A percentile compares a stretch with the other conserved stretches of the same genome.
Conservation (phyloP, 2,113 vertebrate species). For the Picathartes gymnocephalus region DNA sequence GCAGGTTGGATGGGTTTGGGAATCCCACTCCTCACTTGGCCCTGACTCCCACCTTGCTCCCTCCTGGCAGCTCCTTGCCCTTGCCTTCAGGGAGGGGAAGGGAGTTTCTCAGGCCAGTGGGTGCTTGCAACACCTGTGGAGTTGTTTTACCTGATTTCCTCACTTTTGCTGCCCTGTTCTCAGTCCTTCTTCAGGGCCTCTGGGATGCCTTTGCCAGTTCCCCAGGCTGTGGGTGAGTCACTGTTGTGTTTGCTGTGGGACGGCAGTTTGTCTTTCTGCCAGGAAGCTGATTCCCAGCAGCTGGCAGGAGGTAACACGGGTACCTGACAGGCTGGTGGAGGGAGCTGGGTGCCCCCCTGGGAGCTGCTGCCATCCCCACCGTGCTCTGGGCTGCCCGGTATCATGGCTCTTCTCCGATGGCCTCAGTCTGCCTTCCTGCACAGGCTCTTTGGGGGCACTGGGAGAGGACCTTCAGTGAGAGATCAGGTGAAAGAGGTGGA, state of each 20-base stretch:
- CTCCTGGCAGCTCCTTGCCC: not conserved
- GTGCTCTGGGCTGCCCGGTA: rapidly evolving
- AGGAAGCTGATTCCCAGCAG: not conserved
- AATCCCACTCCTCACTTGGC: not conserved
- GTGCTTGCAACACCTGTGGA: not conserved
- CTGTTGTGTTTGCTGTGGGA: not conserved
- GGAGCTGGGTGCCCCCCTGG: not conserved
- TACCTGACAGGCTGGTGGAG: not conserved
- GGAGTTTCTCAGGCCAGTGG: not conserved
- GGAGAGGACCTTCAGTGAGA: not conserved
- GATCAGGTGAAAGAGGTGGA: not conserved
- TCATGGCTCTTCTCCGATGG: rapidly evolving
- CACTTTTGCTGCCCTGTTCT: not conserved
- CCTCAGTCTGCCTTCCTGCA: not conserved
- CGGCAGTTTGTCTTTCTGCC: not conserved
- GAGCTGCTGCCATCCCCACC: not conserved
- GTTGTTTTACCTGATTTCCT: not conserved
- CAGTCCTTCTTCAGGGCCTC: not conserved
- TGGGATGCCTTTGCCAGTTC: not conserved
- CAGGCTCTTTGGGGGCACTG: rapidly evolving
- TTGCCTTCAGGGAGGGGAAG: not conserved
- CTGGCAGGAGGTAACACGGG: not conserved
- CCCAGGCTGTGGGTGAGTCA: not conserved
- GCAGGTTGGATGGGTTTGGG: not conserved
- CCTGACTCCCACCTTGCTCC: not conserved